phyloP scores from a whole-genome alignment of 2,113 vertebrate genomes.

The Pipra filicauda region DNA sequence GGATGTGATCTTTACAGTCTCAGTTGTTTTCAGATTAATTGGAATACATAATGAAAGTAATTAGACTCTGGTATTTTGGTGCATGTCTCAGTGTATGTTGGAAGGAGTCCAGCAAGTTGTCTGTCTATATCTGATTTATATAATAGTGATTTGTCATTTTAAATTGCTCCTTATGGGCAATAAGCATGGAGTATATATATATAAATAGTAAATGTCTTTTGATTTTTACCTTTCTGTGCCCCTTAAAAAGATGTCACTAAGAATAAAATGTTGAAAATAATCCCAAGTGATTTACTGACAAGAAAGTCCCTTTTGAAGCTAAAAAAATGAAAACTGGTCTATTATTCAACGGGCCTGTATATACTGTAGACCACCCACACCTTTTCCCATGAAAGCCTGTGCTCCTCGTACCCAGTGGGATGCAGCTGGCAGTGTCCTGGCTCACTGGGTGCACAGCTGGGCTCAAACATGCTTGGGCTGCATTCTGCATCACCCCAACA shows the following conservation, averaged over 20 bases:
- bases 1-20: neutral
- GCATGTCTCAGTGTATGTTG: conserved; percentile 17
- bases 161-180: neutral
- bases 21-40: conserved; percentile 56
- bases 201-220: neutral
- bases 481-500: accelerated
- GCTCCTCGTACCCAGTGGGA: neutral
- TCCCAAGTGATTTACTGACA: neutral
- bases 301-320: neutral
- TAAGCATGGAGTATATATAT: neutral
- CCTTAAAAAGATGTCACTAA: neutral
- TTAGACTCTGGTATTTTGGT: conserved; percentile 36
- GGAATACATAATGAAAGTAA: conserved; percentile 48
- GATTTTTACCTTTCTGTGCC: neutral
- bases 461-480: neutral
- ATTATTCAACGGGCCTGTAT: neutral
- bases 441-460: neutral
- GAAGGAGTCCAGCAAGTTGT: conserved; percentile 44
- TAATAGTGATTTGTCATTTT: conserved; percentile 22
- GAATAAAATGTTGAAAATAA: neutral
- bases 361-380: neutral
- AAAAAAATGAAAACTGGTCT: neutral
- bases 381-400: neutral
- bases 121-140: conserved; percentile 1
- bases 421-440: neutral